Percentiles rank a stretch among this genome's conserved stretches.
Conservation (phyloP, 2,888 invertebrate species). For the Geotrupes spiniger region DNA sequence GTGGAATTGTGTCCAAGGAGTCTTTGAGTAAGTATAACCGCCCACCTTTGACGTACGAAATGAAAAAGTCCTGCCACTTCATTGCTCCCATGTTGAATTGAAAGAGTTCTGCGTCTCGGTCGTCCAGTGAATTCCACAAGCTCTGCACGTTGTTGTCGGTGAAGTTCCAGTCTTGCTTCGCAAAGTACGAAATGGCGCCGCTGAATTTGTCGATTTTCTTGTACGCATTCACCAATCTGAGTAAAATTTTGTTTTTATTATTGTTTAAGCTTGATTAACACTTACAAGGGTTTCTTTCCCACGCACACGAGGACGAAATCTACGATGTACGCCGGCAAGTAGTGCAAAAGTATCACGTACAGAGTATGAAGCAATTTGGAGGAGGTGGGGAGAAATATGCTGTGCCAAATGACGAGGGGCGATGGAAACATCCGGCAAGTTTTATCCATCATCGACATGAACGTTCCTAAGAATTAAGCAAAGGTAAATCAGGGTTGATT, state of each 20-base stretch:
- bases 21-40: slow-evolving; percentile 79
- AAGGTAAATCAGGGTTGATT: slow-evolving; percentile 23
- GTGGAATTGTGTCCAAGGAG: slow-evolving; percentile 68
- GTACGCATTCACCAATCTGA: slow-evolving; percentile 53
- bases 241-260: not conserved
- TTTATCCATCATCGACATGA: too few relatives aligned
- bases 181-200: slow-evolving; percentile 74
- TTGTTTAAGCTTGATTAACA: slow-evolving; percentile 23
- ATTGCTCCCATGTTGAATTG: slow-evolving; percentile 70
- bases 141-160: slow-evolving; percentile 57
- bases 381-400: slow-evolving; percentile 61
- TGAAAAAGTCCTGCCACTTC: slow-evolving; percentile 73
- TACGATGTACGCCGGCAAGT: slow-evolving; percentile 55
- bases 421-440: slow-evolving; percentile 57
- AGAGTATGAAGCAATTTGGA: slow-evolving; percentile 56
- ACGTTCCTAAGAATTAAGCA: slow-evolving; percentile 48
- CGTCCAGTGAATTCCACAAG: slow-evolving; percentile 59
- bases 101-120: slow-evolving; percentile 52
- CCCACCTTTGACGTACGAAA: slow-evolving; percentile 68
- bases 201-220: slow-evolving; percentile 71
- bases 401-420: slow-evolving; percentile 60
- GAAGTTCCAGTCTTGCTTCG: slow-evolving; percentile 75
- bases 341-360: slow-evolving; percentile 59
- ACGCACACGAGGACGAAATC: slow-evolving; percentile 35
- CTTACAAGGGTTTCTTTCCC: slow-evolving; percentile 65